Conservation (phyloP, 2,113 vertebrate genomes). For the Butorides virescens region DNA sequence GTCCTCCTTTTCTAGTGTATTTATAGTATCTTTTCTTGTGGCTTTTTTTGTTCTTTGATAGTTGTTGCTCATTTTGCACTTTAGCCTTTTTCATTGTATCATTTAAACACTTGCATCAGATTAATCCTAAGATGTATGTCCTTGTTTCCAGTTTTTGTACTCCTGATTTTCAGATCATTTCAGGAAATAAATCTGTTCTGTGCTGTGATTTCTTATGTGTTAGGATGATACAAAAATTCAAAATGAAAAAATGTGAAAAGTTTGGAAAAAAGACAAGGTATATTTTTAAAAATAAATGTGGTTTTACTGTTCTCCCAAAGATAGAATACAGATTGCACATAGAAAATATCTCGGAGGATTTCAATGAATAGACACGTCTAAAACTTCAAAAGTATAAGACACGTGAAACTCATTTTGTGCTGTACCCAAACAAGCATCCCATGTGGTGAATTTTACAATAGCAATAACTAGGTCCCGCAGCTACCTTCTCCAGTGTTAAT, state of each 20-base stretch:
- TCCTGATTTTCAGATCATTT: not conserved
- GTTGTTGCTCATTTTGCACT: not conserved
- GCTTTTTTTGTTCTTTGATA: not conserved
- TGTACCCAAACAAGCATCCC: not conserved
- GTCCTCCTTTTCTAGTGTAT: not conserved
- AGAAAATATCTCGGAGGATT: not conserved
- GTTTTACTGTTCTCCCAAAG: not conserved
- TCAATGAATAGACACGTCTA: not conserved
- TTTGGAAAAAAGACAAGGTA: not conserved
- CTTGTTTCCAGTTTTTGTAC: not conserved
- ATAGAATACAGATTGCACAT: not conserved
- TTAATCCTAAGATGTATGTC: not conserved
- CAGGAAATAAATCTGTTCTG: not conserved
- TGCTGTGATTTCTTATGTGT: not conserved
- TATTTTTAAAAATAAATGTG: not conserved
- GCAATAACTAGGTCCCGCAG: not conserved
- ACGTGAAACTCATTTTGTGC: not conserved
- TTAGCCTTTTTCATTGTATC: not conserved
- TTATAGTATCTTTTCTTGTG: not conserved
- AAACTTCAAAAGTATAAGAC: not conserved
- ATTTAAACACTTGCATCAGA: not conserved
- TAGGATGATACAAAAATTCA: not conserved
- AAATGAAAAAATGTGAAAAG: not conserved
- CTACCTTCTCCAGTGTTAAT: not conserved
- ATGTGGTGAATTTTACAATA: not conserved